Conservation (phyloP, 2,888 invertebrate species). For the Phoenoteleia sp. region DNA sequence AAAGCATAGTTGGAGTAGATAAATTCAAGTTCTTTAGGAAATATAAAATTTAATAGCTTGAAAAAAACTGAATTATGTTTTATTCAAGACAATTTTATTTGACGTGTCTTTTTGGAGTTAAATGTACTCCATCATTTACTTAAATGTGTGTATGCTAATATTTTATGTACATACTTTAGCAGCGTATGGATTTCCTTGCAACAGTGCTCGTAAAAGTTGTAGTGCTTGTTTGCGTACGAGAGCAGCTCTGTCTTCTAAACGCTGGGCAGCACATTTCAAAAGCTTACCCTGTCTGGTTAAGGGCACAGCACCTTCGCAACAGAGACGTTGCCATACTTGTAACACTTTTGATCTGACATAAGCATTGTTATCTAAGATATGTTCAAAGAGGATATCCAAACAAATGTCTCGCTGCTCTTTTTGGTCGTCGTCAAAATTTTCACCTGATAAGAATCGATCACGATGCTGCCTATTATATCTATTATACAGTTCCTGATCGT, state of each 20-base stretch:
- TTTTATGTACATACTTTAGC: conserved; percentile 88
- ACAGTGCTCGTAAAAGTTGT: conserved; percentile 91
- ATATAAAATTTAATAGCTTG: too few species aligned
- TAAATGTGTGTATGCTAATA: too few species aligned
- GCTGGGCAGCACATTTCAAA: conserved; percentile 90
- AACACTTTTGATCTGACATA: conserved; percentile 95
- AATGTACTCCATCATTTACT: too few species aligned
- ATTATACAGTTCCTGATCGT: conserved; percentile 93
- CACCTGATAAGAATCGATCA: conserved; percentile 92
- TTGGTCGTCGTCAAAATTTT: conserved; percentile 90
- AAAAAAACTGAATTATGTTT: too few species aligned
- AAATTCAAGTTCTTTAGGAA: too few species aligned
- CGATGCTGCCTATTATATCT: conserved; percentile 93
- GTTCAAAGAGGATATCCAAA: conserved; percentile 93
- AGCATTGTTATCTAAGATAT: conserved; percentile 94
- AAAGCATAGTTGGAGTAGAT: too few species aligned
- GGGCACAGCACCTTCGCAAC: conserved; percentile 93
- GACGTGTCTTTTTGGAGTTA: too few species aligned
- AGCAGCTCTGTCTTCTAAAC: conserved; percentile 94
- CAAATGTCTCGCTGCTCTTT: conserved; percentile 92
- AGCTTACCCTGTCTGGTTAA: conserved; percentile 90
- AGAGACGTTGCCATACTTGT: conserved; percentile 94
- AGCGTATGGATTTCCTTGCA: conserved; percentile 96
- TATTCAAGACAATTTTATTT: too few species aligned
- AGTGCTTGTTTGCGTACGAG: conserved; percentile 95